phyloP scores from a whole-genome alignment of 2,888 invertebrate species.

The Chrysopilus asiliformis region DNA sequence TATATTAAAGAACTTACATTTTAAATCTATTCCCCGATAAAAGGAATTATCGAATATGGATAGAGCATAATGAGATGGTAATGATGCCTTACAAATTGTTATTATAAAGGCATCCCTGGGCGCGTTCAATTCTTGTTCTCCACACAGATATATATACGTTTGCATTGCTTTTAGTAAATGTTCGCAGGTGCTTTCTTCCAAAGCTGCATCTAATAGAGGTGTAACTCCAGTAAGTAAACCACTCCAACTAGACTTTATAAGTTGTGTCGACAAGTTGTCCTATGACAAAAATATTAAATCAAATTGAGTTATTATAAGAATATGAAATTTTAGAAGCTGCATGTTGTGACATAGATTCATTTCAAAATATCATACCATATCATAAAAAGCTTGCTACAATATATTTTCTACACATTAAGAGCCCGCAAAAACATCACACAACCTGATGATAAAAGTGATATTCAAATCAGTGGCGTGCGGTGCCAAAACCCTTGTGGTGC shows the following conservation, averaged over 20 bases:
- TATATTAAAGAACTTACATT: constrained; percentile 24
- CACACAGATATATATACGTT: constrained; percentile 79
- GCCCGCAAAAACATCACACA: too few species aligned
- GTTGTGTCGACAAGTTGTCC: too few species aligned
- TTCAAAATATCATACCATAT: too few species aligned
- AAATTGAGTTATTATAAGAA: too few species aligned
- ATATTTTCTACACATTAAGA: too few species aligned
- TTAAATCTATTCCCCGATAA: constrained; percentile 40
- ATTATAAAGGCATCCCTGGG: constrained; percentile 91
- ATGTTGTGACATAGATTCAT: too few species aligned
- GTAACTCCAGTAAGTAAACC: constrained; percentile 84
- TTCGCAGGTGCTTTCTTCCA: constrained; percentile 86
- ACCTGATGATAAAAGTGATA: too few species aligned
- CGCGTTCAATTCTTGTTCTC: constrained; percentile 58
- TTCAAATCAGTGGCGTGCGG: too few species aligned
- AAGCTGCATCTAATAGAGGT: constrained; percentile 85
- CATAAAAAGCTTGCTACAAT: too few species aligned
- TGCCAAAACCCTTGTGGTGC: too few species aligned
- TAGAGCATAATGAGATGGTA: constrained; percentile 89
- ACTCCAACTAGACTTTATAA: constrained; percentile 91
- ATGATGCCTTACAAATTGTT: constrained; percentile 88
- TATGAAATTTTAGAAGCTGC: too few species aligned
- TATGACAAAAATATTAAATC: too few species aligned
- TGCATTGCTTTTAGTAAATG: constrained; percentile 85
- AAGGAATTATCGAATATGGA: constrained; percentile 77